Conservation (phyloP, 2,888 invertebrate genomes). For the Kryphioiulus occultus region DNA sequence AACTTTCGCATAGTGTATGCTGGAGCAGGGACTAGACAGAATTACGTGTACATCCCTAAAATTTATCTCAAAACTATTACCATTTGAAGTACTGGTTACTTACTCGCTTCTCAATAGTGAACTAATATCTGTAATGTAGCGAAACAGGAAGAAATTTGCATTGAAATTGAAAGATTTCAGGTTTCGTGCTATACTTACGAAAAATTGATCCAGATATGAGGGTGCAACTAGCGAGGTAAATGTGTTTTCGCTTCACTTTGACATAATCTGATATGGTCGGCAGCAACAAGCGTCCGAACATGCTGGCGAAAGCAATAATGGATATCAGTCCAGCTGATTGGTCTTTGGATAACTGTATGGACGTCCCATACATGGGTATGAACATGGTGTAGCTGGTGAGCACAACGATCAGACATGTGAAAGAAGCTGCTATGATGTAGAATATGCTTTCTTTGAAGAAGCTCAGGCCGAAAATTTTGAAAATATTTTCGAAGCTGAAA, state of each 20-base stretch:
- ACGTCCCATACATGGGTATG: slow-evolving; percentile 44
- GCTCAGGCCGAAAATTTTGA: not conserved
- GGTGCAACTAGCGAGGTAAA: slow-evolving; percentile 66
- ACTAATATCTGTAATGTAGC: no score
- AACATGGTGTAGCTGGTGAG: slow-evolving; percentile 46
- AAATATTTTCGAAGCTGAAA: not conserved
- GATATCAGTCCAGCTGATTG: slow-evolving; percentile 50
- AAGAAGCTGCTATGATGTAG: slow-evolving; percentile 42
- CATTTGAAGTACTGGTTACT: no score
- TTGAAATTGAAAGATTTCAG: no score
- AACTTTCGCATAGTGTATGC: no score
- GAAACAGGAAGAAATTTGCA: no score
- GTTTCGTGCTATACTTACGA: slow-evolving; percentile 38
- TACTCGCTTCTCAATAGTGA: no score
- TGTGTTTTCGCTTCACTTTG: slow-evolving; percentile 38
- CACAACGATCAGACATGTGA: slow-evolving; percentile 39
- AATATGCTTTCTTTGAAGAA: slow-evolving; percentile 44
- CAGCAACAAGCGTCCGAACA: slow-evolving; percentile 43
- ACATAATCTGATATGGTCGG: slow-evolving; percentile 48
- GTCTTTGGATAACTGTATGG: slow-evolving; percentile 42
- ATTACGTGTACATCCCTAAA: no score
- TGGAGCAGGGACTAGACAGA: no score
- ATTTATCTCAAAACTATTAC: no score
- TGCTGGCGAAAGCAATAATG: slow-evolving; percentile 48
- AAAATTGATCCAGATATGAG: slow-evolving; percentile 58